Percentiles rank a stretch among this genome's conserved stretches.
phyloP scores from a whole-genome alignment of 2,113 vertebrate species.

The Panthera leo region DNA sequence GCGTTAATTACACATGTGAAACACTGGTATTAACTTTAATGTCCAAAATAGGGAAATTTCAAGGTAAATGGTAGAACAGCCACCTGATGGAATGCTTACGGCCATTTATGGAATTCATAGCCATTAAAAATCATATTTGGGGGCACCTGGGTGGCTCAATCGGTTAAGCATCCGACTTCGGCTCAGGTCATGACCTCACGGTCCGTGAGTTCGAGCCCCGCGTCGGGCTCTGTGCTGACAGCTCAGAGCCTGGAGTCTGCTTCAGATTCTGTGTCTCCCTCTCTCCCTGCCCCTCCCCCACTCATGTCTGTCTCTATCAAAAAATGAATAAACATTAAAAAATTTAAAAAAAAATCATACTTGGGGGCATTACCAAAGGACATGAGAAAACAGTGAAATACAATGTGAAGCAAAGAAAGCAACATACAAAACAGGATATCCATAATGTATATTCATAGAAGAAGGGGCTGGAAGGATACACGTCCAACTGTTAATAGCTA shows the following conservation, averaged over 20 bases:
- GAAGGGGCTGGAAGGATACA: background rate
- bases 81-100: background rate
- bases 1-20: background rate
- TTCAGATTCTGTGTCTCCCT: too few species aligned
- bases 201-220: too few species aligned
- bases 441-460: background rate
- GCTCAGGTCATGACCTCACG: too few species aligned
- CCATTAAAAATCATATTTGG: background rate
- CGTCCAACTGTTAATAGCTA: background rate
- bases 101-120: background rate
- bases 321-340: too few species aligned
- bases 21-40: background rate
- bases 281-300: too few species aligned
- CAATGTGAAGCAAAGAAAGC: background rate
- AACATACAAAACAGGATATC: background rate
- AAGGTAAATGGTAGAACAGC: background rate
- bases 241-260: too few species aligned
- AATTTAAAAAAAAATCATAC: background rate
- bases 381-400: background rate
- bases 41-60: background rate
- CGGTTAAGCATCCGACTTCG: too few species aligned
- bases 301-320: too few species aligned
- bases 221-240: too few species aligned
- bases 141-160: background rate
- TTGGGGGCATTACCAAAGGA: background rate